Base-by-base conservation (phyloP, 2,113 vertebrate species). In the Pimephales promelas region DNA sequence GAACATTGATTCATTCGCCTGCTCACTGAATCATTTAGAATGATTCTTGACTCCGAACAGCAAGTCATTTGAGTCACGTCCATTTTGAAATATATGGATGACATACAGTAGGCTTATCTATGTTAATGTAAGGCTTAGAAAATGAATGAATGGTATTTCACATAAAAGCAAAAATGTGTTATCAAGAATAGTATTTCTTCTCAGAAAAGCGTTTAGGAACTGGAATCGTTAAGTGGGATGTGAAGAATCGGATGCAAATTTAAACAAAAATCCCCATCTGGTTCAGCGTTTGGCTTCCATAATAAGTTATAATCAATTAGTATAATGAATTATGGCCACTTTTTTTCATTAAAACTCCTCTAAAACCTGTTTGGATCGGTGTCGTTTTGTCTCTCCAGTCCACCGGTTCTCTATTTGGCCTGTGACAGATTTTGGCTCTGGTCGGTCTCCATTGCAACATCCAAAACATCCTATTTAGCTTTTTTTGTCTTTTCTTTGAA, bases 401-500 rank as follows among this genome's bases (percentile, higher is more conserved):
- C 64, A 81, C 45, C 8, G 14, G 28, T 70, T 34, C 20, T 70
- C 5, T 70, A 34, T 81, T 70, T 34, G 47, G 64, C 62, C 26
- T 66, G 43, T 68, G 79, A 70, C 28, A 49, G 47, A 54, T 22
- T 36, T 70, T 81, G 79, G 62, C 79, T 56, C 47, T 36, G 31
- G 10, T 36, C 3, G 31, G 45, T 81, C 79, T 81, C 79, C 47
- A 54, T 40, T 81, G 79, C 62, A 81, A 31, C 79, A 54, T 70
- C 79, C 79, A 70, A 54, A 81, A 81, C 79, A 70, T 70, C 64
- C 79, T 54, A 81, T 54, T 81, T 70, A 1, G n/a, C 49, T 66
- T 80, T 68, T 26, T 54, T 24, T 22, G n/a, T 28, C 28, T 79
- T 79, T 24, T 11, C 22, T 56, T 81, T 81, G 64, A 81, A 81